A percentile compares a stretch with the other conserved stretches of the same genome.
These are phyloP conservation scores for Oligia latruncula DNA, from an alignment of 2,888 invertebrate species.

Conservation along the genomic window DNA sequence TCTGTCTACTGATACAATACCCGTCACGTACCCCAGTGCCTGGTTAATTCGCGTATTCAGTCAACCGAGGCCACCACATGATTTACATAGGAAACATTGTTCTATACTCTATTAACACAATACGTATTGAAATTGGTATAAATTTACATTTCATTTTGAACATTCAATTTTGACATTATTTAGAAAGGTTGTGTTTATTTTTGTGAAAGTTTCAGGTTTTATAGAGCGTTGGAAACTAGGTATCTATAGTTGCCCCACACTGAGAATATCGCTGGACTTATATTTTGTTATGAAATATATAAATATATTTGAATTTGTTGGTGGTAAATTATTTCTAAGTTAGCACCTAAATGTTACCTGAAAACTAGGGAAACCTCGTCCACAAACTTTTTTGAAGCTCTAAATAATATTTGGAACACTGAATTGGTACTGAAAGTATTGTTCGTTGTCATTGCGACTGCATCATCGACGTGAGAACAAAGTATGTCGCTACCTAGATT, in stretches of 20 bases:
- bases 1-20: constrained; percentile 70
- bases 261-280: background rate
- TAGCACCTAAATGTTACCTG: background rate
- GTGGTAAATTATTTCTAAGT: background rate
- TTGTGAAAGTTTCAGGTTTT: background rate
- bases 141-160: constrained; percentile 61
- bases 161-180: constrained; percentile 38
- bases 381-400: background rate
- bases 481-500: background rate
- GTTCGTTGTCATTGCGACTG: background rate
- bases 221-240: background rate
- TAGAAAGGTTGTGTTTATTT: constrained; percentile 17
- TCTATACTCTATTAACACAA: constrained; percentile 56
- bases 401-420: background rate
- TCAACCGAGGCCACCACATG: constrained; percentile 64
- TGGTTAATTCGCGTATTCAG: constrained; percentile 71
- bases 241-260: background rate
- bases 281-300: constrained; percentile 8
- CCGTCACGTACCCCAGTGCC: constrained; percentile 63
- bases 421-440: background rate
- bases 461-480: background rate
- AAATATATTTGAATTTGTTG: background rate
- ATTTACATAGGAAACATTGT: constrained; percentile 69
- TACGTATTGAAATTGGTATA: constrained; percentile 62
- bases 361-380: background rate